Evolutionary conservation across 2,113 vertebrate genomes (phyloP).

Genomic region (Phycodurus eques): DNA sequence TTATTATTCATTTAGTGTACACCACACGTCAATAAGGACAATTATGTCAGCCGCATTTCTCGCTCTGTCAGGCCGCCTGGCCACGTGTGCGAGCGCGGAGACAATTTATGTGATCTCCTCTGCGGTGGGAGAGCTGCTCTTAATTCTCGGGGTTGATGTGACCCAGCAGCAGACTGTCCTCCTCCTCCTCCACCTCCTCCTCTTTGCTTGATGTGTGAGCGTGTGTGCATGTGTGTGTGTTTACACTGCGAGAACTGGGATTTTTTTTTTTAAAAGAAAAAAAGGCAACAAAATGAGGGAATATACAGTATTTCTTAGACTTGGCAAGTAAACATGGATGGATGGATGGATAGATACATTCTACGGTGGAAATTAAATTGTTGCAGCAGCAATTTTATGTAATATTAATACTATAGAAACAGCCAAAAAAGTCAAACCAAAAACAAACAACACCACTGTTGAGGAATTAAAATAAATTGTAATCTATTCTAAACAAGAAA

Average conservation of each 20-base stretch:
- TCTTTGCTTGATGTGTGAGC: neutral
- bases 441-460: too few species aligned
- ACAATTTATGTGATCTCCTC: slow-evolving; percentile 62
- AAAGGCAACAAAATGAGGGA: neutral
- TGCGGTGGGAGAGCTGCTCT: slow-evolving; percentile 51
- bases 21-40: slow-evolving; percentile 1
- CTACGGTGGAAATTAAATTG: too few species aligned
- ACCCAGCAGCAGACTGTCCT: slow-evolving; percentile 60
- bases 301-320: too few species aligned
- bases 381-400: too few species aligned
- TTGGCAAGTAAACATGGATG: too few species aligned
- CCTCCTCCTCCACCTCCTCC: slow-evolving; percentile 25
- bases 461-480: too few species aligned
- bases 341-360: too few species aligned
- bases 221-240: neutral
- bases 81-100: slow-evolving; percentile 27
- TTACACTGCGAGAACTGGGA: neutral
- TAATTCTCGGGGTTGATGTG: slow-evolving; percentile 74
- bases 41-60: slow-evolving; percentile 18
- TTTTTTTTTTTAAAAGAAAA: neutral
- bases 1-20: neutral
- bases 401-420: too few species aligned
- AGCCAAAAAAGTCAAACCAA: too few species aligned
- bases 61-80: neutral
- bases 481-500: too few species aligned